A percentile compares a stretch with the other conserved stretches of the same genome.
These are phyloP conservation scores for Nineta flava DNA, from an alignment of 2,888 invertebrate species.

Conservation along the genomic window DNA sequence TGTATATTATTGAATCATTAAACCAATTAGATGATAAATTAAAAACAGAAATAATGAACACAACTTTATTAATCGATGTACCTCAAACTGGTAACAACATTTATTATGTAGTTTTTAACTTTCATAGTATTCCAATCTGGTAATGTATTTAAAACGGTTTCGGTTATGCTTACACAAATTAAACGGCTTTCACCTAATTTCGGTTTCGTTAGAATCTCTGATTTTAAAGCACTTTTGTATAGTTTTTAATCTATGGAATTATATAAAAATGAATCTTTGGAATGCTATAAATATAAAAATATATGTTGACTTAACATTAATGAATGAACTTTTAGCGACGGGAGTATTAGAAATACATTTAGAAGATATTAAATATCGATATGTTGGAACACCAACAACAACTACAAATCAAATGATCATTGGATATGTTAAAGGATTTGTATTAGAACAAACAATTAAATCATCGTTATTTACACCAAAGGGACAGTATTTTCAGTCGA, in stretches of 20 bases:
- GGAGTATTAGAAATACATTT: background rate
- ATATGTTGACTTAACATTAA: no score
- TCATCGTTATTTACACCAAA: conserved; percentile 25
- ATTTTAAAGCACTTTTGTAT: no score
- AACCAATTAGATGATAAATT: conserved; percentile 21
- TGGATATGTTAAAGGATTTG: conserved; percentile 3
- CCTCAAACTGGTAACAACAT: conserved; percentile 21
- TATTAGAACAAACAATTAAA: conserved; percentile 23
- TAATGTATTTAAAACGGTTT: no score
- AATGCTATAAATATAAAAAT: no score
- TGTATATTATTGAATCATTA: conserved; percentile 28
- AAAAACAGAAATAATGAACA: conserved; percentile 19
- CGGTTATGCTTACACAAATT: no score
- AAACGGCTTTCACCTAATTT: no score
- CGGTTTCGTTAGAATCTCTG: no score
- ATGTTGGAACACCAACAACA: conserved; percentile 2
- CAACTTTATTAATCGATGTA: conserved; percentile 25
- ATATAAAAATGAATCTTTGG: no score
- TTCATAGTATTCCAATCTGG: no score
- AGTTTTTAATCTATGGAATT: no score
- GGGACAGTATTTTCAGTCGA: conserved; percentile 31
- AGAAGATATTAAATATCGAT: conserved; percentile 2
- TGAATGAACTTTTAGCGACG: background rate
- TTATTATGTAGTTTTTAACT: background rate
- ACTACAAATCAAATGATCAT: background rate